Evolutionary conservation across 2,113 vertebrate species (phyloP), one percentile per base, ranked within the genome.

Genomic region (Globicephala melas): DNA sequence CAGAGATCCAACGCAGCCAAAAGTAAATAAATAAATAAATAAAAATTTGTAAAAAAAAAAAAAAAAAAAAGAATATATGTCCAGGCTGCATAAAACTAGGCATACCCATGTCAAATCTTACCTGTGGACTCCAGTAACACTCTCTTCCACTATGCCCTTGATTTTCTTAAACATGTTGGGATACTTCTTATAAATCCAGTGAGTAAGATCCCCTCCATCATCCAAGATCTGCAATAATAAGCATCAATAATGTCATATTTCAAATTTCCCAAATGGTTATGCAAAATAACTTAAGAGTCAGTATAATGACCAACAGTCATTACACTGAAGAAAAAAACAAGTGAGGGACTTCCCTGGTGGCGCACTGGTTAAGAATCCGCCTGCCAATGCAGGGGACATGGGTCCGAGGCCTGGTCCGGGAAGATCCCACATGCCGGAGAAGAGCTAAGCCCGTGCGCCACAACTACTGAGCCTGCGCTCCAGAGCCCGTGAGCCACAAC

Each of bases 81-180:
- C 50, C 74, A 86, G n/a, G 58, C 31, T 55, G 41, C 47, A 80
- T 74, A 36, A 94, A 94, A 47, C 41, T 28, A 95, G 58, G 58
- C 21, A 73, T 77, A 50, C 8, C 14, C n/a, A 84, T 18, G 58
- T 77, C 28, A 58, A 47, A 80, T 44, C 90, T 97, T 96, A 99
- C 99, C 99, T 99, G 98, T 99, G 99, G 4, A 99, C 99, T 10
- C 99, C 99, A 5, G 99, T 99, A 23, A 99, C 99, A 2, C 99
- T 99, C 98, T 99, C 99, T 97, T 99, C 99, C 33, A 99, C 99
- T 3, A 99, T 99, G 87, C 99, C 99, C 98, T 99, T 99, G 98
- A 99, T 99, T 98, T 99, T 99, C 98, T 99, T 99, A 97, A 99
- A 99, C 99, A 99, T 99, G 98, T 99, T 99, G 97, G 99, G 99